Evolutionary conservation across 2,888 invertebrate genomes (phyloP).

Genomic region (Thymelicus acteon): DNA sequence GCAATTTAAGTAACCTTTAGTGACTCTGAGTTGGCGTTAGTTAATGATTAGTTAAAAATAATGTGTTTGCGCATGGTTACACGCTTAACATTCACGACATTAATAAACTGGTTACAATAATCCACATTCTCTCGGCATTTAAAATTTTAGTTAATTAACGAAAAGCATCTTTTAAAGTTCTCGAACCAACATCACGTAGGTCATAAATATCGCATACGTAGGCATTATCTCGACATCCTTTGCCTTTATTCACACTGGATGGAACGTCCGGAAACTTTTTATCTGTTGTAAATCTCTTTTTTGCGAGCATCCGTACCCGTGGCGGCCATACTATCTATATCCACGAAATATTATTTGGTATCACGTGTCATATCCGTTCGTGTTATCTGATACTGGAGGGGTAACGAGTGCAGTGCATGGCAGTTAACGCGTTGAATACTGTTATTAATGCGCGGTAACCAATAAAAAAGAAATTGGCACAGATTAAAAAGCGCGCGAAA

Average conservation of each 20-base stretch:
- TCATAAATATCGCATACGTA: constrained; percentile 26
- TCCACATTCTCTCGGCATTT: neutral
- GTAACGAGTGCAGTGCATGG: constrained; percentile 30
- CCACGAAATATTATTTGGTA: constrained; percentile 48
- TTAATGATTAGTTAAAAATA: too few species aligned
- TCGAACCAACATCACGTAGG: constrained; percentile 28
- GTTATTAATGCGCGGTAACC: constrained; percentile 32
- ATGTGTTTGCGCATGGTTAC: too few species aligned
- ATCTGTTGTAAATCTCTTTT: constrained; percentile 57
- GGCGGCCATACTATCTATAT: constrained; percentile 40
- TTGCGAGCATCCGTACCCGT: constrained; percentile 55
- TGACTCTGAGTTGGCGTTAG: too few species aligned
- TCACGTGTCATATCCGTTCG: constrained; percentile 61
- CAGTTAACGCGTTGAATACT: constrained; percentile 35
- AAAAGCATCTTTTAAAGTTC: constrained; percentile 9
- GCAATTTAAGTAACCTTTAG: too few species aligned
- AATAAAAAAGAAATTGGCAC: constrained; percentile 36
- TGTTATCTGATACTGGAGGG: constrained; percentile 44
- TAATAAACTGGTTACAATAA: constrained; percentile 1
- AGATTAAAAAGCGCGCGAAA: constrained; percentile 30
- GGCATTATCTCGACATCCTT: constrained; percentile 36
- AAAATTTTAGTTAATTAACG: constrained; percentile 10
- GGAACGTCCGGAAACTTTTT: constrained; percentile 55
- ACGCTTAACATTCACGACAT: neutral
- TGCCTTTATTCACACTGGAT: constrained; percentile 25